These are phyloP conservation scores for Stenichneumon culpator DNA, from an alignment of 2,888 invertebrate species.

Conservation along the genomic window DNA sequence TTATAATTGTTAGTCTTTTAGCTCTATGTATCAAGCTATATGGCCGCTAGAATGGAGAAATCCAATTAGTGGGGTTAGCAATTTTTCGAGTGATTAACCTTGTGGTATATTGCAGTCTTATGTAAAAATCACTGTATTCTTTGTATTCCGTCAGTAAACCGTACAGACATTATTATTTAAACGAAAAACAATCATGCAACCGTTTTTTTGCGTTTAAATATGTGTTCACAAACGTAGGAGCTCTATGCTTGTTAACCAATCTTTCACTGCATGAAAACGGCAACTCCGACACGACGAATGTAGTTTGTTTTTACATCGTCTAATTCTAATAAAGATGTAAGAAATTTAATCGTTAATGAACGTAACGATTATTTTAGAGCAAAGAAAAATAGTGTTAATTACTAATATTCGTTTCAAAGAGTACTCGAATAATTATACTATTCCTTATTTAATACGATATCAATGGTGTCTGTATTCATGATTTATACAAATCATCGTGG, in stretches of 20 bases:
- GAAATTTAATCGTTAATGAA: background rate
- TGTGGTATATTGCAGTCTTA: background rate
- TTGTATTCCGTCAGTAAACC: background rate
- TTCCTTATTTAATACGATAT: too few relatives aligned
- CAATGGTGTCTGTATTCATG: too few relatives aligned
- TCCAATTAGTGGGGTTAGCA: background rate
- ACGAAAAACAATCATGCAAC: background rate
- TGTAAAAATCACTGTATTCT: background rate
- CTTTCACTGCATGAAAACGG: background rate
- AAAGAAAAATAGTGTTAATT: background rate
- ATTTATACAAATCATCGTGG: too few relatives aligned
- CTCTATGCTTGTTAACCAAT: background rate
- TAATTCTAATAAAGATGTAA: background rate
- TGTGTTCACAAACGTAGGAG: background rate
- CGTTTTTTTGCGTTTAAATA: background rate
- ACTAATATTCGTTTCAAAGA: background rate
- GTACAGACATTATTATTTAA: background rate
- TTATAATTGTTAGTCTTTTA: background rate
- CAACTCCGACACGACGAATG: background rate
- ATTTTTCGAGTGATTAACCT: background rate
- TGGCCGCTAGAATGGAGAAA: background rate
- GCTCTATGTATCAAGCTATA: background rate
- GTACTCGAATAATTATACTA: too few relatives aligned
- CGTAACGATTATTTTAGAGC: background rate
- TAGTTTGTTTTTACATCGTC: background rate